These are phyloP conservation scores for Ennomos fuscantarius DNA, from an alignment of 2,888 invertebrate genomes.

Conservation along the genomic window DNA sequence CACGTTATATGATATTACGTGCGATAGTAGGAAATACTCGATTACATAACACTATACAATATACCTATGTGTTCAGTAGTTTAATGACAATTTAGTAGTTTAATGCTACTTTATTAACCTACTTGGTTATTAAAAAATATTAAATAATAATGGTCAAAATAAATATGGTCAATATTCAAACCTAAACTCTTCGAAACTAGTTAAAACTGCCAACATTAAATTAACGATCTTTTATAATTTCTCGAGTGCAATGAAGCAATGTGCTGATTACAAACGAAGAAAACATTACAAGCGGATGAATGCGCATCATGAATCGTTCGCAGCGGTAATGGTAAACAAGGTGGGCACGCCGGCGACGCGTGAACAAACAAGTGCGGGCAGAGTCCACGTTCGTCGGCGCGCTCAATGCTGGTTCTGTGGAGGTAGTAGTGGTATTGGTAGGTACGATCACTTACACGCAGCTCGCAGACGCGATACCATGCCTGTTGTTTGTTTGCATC, in stretches of 20 bases:
- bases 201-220: neutral
- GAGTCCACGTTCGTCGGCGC: constrained; percentile 48
- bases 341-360: constrained; percentile 75
- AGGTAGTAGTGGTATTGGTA: neutral
- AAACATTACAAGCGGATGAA: constrained; percentile 54
- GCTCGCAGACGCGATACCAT: constrained; percentile 17
- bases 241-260: neutral
- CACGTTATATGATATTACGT: neutral
- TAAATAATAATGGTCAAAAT: neutral
- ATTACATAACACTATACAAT: too few relatives aligned
- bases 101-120: too few relatives aligned
- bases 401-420: constrained; percentile 16
- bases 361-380: constrained; percentile 79
- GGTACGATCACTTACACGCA: neutral
- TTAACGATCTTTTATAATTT: neutral
- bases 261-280: constrained; percentile 11
- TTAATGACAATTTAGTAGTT: neutral
- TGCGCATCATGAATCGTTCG: constrained; percentile 65
- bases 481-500: constrained; percentile 46
- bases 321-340: constrained; percentile 79
- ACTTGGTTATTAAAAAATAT: neutral
- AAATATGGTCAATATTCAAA: neutral
- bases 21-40: too few relatives aligned
- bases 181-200: neutral
- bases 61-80: neutral